Conservation (phyloP, 2,888 invertebrate species). For the Lumbricus terrestris region DNA sequence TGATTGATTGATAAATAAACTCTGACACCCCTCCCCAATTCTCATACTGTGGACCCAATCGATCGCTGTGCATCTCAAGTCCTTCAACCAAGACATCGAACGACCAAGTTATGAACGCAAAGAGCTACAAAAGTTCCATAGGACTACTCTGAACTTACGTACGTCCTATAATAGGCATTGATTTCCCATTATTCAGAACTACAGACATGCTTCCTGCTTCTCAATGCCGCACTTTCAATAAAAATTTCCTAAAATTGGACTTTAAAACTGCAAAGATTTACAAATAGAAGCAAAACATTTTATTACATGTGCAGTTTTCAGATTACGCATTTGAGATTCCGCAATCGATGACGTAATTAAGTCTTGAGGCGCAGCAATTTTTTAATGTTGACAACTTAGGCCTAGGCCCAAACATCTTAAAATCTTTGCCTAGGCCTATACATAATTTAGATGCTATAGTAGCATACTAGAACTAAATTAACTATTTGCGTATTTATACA, state of each 20-base stretch:
- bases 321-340: neutral
- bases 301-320: neutral
- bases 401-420: no score
- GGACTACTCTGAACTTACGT: neutral
- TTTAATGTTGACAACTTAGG: no score
- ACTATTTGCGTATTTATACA: no score
- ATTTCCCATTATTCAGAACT: neutral
- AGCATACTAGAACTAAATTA: no score
- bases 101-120: no score
- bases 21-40: no score
- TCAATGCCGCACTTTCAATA: neutral
- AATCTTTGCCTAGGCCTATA: no score
- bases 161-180: slow-evolving; percentile 6
- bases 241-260: neutral
- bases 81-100: no score
- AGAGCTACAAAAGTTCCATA: neutral
- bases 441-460: no score
- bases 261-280: neutral
- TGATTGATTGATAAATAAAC: no score
- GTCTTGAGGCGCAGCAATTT: neutral
- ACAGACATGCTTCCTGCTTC: slow-evolving; percentile 7
- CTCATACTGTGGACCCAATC: no score
- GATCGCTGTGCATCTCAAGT: no score
- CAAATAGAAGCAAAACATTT: neutral
- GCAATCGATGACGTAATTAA: neutral